A percentile compares a stretch with the other conserved stretches of the same genome.
phyloP scores from a whole-genome alignment of 2,797 vertebrate genomes.

The Luscinia megarhynchos region DNA sequence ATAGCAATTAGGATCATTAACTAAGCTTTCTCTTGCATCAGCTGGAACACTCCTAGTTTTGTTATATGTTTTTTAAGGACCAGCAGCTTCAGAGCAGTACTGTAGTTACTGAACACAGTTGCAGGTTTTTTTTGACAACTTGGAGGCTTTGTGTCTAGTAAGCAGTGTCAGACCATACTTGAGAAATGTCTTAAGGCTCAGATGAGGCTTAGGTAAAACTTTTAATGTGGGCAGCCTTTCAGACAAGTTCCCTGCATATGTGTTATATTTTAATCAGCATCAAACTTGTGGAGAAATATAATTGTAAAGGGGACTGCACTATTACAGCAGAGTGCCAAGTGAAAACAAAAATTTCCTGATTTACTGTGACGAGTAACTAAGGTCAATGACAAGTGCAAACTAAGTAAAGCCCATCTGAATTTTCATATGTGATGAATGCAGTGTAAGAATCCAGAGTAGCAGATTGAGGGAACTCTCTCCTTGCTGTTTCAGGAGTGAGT shows the following conservation, averaged over 20 bases:
- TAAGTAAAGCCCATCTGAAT: not conserved
- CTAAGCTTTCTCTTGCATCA: not conserved
- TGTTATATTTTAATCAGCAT: not conserved
- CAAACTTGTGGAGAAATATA: not conserved
- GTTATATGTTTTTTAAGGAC: not conserved
- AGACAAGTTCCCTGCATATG: not conserved
- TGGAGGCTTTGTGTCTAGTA: not conserved
- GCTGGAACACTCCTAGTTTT: not conserved
- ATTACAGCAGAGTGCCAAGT: not conserved
- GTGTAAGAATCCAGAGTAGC: not conserved
- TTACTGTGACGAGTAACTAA: not conserved
- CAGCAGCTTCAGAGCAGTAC: not conserved
- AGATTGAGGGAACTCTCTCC: fast-evolving
- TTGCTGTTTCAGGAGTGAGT: not conserved
- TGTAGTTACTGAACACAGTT: not conserved
- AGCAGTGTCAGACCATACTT: not conserved
- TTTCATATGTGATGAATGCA: not conserved
- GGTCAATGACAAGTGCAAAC: not conserved
- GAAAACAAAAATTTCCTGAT: not conserved
- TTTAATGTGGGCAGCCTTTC: not conserved
- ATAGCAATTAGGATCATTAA: not conserved
- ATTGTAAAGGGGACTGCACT: not conserved
- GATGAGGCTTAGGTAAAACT: not conserved
- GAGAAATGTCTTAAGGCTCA: not conserved
- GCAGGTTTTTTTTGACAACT: not conserved